A percentile compares a stretch with the other conserved stretches of the same genome.
Conservation (phyloP, 2,113 vertebrate genomes). For the Indicator maculatus region DNA sequence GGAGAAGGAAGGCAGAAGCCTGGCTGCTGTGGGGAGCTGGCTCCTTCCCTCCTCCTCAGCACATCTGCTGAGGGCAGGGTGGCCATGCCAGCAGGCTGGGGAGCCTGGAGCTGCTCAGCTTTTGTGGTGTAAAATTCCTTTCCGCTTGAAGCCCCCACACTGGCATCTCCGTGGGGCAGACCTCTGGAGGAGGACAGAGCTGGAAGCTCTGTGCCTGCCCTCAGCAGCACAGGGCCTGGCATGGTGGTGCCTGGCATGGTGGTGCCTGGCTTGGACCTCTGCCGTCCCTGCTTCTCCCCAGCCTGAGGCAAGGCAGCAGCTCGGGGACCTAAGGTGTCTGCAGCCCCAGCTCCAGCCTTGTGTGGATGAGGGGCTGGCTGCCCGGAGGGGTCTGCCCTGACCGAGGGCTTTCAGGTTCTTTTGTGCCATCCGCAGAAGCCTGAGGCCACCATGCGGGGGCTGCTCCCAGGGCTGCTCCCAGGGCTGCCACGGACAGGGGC, state of each 20-base stretch:
- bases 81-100: not conserved
- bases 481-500: too few species aligned
- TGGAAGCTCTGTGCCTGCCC: not conserved
- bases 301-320: not conserved
- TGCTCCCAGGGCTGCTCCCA: too few species aligned
- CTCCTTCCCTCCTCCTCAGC: not conserved
- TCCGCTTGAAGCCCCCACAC: rapidly evolving
- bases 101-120: not conserved
- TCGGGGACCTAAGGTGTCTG: not conserved
- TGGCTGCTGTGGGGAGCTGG: not conserved
- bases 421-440: not conserved
- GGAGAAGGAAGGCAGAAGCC: not conserved
- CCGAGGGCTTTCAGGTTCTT: not conserved
- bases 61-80: not conserved
- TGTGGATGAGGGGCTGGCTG: not conserved
- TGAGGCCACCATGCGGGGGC: not conserved
- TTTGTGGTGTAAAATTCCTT: not conserved
- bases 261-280: rapidly evolving
- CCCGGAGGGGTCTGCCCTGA: not conserved
- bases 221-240: not conserved
- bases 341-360: not conserved
- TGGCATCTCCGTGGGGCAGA: not conserved
- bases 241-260: not conserved
- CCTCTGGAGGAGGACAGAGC: not conserved
- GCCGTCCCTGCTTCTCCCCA: not conserved